Conservation (phyloP, 2,113 vertebrate genomes). For the Coturnix japonica region DNA sequence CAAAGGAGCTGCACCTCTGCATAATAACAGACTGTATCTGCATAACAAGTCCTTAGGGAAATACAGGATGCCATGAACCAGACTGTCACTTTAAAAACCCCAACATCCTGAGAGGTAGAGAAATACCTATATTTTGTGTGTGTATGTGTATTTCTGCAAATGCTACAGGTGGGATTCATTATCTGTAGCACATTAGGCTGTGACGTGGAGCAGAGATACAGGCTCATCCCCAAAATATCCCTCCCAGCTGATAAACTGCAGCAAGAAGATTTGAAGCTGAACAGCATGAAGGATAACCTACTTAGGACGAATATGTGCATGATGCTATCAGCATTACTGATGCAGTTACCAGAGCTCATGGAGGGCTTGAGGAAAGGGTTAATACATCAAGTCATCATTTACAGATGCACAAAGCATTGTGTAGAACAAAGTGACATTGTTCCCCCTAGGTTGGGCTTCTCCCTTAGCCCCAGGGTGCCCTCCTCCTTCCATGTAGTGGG, state of each 20-base stretch:
- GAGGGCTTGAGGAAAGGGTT: not conserved
- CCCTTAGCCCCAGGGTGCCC: not conserved
- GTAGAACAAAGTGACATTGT: not conserved
- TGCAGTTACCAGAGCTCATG: not conserved
- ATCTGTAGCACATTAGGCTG: not conserved
- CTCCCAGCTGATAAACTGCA: constrained; percentile 36
- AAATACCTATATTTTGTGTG: no score
- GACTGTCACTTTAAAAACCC: not conserved
- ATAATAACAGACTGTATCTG: not conserved
- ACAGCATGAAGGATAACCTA: constrained; percentile 40
- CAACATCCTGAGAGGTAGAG: not conserved
- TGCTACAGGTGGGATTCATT: not conserved
- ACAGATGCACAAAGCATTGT: fast-evolving
- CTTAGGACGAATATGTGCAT: not conserved
- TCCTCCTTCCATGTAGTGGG: fast-evolving
- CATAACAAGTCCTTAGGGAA: not conserved
- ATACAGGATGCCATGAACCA: not conserved
- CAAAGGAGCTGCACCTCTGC: not conserved
- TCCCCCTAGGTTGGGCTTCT: not conserved
- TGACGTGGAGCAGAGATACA: not conserved
- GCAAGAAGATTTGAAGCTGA: not conserved
- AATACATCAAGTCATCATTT: not conserved
- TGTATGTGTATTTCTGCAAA: not conserved
- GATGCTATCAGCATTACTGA: constrained; percentile 42
- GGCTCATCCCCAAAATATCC: constrained; percentile 38